Base-by-base conservation (phyloP, 2,888 invertebrate species). In the Nymphalis polychloros region DNA sequence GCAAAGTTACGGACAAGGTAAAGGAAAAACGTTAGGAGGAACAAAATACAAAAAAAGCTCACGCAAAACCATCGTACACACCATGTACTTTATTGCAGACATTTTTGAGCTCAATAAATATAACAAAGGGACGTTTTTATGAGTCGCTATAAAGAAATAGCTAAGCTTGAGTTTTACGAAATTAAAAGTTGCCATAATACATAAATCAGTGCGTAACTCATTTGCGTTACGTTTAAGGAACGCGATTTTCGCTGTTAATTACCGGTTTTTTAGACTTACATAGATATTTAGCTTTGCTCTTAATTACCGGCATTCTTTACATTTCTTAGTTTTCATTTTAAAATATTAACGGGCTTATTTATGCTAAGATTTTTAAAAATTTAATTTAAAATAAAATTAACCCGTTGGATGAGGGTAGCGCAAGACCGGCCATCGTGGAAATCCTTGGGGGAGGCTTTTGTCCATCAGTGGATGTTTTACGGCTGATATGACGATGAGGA, bases 151-250 rank as follows among this genome's bases (percentile, higher is more conserved):
- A 78, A 84, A 85, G 82, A 83, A 87, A 88, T 86, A 83, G 82
- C 84, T 80, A 76, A 81, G 81, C 80, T 79, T 79, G 77, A 77
- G 79, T 76, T 72, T 79, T 78, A 81, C 83, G 81, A 87, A 89
- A 90, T 89, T 89, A 90, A 90, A 90, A 89, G 82, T 84, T 83
- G 82, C 81, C 83, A 84, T 86, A 87, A 82, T 79, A 78, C 82
- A 88, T 90, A 89, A 90, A 89, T 90, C 88, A 84, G 75, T 67
- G 75, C 61, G 59, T 31, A 60, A 74, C 75, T 78, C 83, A 75
- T 73, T 75, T 73, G 67, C 69, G 63, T 73, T 68, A 68, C 64
- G 59, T 64, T 49, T 49, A 68, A 62, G 65, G 49, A 62, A 60
- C 62, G 49, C 47, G 60, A 52, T 64, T 68, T 50, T 63, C 23